Conservation (phyloP, 2,797 vertebrate genomes). For the Philypnodon macrostomus region DNA sequence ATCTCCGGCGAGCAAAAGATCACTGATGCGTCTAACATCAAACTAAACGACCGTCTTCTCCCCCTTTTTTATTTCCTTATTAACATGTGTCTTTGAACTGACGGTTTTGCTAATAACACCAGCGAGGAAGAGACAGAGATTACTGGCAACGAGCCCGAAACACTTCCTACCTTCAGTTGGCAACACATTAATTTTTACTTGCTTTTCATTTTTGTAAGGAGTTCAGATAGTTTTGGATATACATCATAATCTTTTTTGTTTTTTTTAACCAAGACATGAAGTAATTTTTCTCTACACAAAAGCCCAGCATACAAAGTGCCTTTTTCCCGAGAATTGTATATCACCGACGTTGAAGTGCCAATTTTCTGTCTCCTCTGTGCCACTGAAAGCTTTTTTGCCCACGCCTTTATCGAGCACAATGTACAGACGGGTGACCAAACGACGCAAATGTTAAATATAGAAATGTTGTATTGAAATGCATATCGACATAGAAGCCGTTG, state of each 20-base stretch:
- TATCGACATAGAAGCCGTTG: too few species aligned
- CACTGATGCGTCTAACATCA: constrained; percentile 51
- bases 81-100: constrained; percentile 51
- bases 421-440: constrained; percentile 6
- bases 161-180: constrained; percentile 2
- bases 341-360: constrained; percentile 60
- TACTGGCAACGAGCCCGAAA: constrained; percentile 24
- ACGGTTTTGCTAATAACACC: constrained; percentile 25
- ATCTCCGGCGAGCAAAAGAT: constrained; percentile 37
- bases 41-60: constrained; percentile 37
- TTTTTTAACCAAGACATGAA: constrained; percentile 10
- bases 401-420: constrained; percentile 21
- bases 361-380: constrained; percentile 47
- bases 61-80: constrained; percentile 35
- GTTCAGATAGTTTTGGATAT: constrained; percentile 18
- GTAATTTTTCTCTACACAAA: constrained; percentile 41
- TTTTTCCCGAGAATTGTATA: constrained; percentile 49
- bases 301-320: constrained; percentile 56
- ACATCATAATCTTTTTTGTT: constrained; percentile 3
- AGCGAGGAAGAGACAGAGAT: constrained; percentile 37
- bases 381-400: constrained; percentile 32
- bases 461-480: too few species aligned
- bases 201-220: constrained; percentile 18
- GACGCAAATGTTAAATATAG: too few species aligned
- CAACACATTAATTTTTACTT: constrained; percentile 3